A percentile compares a stretch with the other conserved stretches of the same genome.
phyloP scores from a whole-genome alignment of 2,888 invertebrate genomes.

The Eustalomyia histrio region DNA sequence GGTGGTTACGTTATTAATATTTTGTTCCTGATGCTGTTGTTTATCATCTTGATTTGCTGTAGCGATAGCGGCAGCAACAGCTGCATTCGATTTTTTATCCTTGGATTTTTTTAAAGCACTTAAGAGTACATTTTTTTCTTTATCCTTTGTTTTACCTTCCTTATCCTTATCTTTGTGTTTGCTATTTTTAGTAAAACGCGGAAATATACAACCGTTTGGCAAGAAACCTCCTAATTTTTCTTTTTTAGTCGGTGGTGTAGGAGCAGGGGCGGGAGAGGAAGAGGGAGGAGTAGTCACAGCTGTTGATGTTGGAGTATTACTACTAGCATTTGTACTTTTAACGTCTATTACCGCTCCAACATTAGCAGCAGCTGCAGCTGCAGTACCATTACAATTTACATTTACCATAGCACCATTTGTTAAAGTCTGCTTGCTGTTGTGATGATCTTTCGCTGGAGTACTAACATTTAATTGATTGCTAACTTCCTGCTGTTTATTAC shows the following conservation, averaged over 20 bases:
- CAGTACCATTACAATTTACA: conserved; percentile 21
- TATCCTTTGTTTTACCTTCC: conserved; percentile 75
- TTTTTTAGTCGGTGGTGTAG: conserved; percentile 72
- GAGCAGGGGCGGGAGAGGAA: conserved; percentile 47
- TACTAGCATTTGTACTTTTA: not conserved
- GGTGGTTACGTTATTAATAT: conserved; percentile 58
- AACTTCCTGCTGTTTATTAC: not conserved
- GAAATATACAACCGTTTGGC: conserved; percentile 79
- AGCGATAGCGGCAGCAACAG: conserved; percentile 19
- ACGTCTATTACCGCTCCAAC: conserved; percentile 9
- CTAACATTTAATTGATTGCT: conserved; percentile 44
- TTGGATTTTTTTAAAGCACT: conserved; percentile 78
- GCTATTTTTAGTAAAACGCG: conserved; percentile 77
- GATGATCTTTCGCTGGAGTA: conserved; percentile 39
- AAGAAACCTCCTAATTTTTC: conserved; percentile 79
- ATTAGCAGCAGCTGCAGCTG: not conserved
- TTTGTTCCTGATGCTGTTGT: conserved; percentile 73
- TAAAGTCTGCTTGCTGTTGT: conserved; percentile 9
- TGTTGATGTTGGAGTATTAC: conserved; percentile 8
- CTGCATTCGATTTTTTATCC: conserved; percentile 73
- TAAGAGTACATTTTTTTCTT: conserved; percentile 74
- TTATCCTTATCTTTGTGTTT: conserved; percentile 77
- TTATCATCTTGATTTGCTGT: conserved; percentile 63
- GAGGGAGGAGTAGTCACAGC: conserved; percentile 31
- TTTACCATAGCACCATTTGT: conserved; percentile 44